Conservation (phyloP, 2,113 vertebrate species). For the Furnarius figulus region DNA sequence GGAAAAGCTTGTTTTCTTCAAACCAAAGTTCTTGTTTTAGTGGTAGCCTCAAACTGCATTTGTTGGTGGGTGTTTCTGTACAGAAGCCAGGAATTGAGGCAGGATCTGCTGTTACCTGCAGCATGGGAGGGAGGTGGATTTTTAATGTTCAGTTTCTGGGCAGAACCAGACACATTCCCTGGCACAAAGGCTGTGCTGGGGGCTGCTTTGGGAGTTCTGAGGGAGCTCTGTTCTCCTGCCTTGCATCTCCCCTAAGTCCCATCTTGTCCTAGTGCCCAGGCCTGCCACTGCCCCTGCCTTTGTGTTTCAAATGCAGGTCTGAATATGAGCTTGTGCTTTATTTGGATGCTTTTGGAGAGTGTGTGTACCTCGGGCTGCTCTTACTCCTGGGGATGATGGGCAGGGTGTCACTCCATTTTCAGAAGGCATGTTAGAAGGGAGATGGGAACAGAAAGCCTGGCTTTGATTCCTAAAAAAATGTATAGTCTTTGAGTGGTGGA, state of each 20-base stretch:
- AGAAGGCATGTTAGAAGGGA: not conserved
- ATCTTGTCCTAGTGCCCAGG: not conserved
- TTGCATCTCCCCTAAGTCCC: not conserved
- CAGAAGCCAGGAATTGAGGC: not conserved
- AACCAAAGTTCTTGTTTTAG: not conserved
- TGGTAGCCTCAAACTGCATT: not conserved
- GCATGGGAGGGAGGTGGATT: not conserved
- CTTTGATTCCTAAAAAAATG: not conserved
- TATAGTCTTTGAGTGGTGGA: not conserved
- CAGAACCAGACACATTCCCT: no score
- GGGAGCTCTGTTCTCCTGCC: not conserved
- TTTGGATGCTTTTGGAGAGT: not conserved
- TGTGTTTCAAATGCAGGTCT: not conserved
- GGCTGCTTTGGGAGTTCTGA: not conserved
- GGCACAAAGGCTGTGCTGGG: accelerated
- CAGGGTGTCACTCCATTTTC: not conserved
- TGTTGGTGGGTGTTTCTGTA: not conserved
- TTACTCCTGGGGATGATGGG: no score
- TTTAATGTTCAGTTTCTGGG: not conserved
- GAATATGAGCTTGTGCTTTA: not conserved
- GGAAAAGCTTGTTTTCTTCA: not conserved
- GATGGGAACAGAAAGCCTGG: not conserved
- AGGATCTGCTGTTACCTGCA: not conserved
- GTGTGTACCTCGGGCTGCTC: not conserved
- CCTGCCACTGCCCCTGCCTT: not conserved